A percentile compares a stretch with the other conserved stretches of the same genome.
phyloP scores from a whole-genome alignment of 2,113 vertebrate genomes.

The Trogon surrucura region DNA sequence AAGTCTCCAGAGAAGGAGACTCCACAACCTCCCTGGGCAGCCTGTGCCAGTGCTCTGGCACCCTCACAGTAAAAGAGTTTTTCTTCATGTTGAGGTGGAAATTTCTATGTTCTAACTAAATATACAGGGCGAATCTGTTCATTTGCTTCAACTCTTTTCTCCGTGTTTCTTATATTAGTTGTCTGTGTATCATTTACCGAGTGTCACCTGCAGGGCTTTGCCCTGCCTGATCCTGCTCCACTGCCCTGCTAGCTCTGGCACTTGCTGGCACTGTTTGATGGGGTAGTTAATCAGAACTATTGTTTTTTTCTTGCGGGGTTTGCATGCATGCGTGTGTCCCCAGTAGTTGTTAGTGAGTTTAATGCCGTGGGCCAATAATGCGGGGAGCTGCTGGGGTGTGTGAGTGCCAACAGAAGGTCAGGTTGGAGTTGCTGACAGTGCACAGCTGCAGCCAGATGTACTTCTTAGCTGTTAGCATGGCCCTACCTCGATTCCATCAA shows the following conservation, averaged over 20 bases:
- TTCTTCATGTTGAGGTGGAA: too few species aligned
- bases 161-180: background rate
- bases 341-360: background rate
- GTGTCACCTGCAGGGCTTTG: background rate
- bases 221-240: accelerated
- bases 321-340: too few species aligned
- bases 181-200: background rate
- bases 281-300: background rate
- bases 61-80: too few species aligned
- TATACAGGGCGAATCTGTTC: background rate
- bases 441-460: background rate
- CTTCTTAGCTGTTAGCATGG: background rate
- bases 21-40: too few species aligned
- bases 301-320: background rate
- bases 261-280: background rate
- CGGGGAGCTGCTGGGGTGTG: background rate
- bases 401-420: accelerated
- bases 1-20: too few species aligned
- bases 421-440: accelerated
- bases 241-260: background rate
- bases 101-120: too few species aligned
- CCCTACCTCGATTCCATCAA: accelerated
- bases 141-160: background rate
- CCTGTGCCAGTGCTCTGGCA: too few species aligned
- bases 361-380: background rate